Conservation (phyloP, 2,888 invertebrate species). For the Dasypolia templi region DNA sequence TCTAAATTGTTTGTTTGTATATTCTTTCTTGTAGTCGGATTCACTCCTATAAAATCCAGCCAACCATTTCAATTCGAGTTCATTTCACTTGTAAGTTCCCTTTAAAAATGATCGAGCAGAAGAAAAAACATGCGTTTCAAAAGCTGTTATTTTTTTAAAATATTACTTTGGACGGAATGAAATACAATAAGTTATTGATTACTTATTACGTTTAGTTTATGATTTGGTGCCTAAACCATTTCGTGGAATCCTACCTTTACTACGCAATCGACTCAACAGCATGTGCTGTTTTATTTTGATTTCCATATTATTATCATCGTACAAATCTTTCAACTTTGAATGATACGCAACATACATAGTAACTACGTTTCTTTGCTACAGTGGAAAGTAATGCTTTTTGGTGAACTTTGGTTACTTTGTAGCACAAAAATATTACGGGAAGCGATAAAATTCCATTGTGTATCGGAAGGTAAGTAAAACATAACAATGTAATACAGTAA, state of each 20-base stretch:
- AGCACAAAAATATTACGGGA: conserved; percentile 13
- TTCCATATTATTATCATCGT: conserved; percentile 3
- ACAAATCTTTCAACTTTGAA: conserved; percentile 23
- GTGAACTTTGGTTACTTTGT: conserved; percentile 26
- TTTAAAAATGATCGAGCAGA: neutral
- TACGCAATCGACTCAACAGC: neutral
- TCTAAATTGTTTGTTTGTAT: neutral
- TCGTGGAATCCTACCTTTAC: conserved; percentile 12
- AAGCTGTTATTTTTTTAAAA: neutral
- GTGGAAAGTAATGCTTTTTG: conserved; percentile 17
- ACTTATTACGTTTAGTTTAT: neutral
- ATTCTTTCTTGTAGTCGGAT: neutral
- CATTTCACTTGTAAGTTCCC: neutral
- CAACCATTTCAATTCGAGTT: neutral
- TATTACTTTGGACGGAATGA: neutral
- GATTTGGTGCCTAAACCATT: neutral
- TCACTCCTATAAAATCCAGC: neutral
- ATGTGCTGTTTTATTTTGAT: conserved; percentile 41
- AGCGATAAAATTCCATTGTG: conserved; percentile 30
- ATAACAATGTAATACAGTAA: conserved; percentile 50
- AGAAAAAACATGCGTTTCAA: neutral
- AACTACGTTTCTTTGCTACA: neutral
- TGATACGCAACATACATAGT: conserved; percentile 28
- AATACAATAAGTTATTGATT: neutral
- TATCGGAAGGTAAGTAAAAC: conserved; percentile 29